phyloP scores from a whole-genome alignment of 2,113 vertebrate genomes.

The Pelvicachromis taeniatus region DNA sequence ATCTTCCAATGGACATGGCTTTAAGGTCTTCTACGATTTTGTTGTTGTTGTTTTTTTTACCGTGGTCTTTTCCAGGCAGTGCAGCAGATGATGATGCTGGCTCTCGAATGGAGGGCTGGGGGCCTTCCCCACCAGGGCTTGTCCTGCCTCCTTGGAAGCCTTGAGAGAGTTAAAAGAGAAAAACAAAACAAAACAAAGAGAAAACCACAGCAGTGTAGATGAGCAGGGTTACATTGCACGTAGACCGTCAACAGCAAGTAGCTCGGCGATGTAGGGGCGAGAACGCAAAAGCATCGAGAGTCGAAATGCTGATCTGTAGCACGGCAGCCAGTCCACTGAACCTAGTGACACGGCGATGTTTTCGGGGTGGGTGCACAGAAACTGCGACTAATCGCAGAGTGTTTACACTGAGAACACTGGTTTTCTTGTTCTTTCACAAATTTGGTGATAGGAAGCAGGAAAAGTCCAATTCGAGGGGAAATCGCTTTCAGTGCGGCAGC shows the following conservation, averaged over 20 bases:
- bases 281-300: conserved; percentile 43
- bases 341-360: conserved; percentile 29
- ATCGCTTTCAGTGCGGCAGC: conserved; percentile 44
- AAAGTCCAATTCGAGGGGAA: conserved; percentile 37
- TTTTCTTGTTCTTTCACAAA: conserved; percentile 9
- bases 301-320: conserved; percentile 64
- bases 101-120: conserved; percentile 89
- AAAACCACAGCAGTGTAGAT: conserved; percentile 6
- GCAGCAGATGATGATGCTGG: conserved; percentile 96
- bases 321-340: conserved; percentile 64
- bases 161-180: conserved; percentile 66
- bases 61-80: conserved; percentile 99
- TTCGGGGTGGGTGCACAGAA: conserved; percentile 40
- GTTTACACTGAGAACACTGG: conserved; percentile 19
- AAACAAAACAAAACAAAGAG: neutral
- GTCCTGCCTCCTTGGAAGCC: conserved; percentile 88
- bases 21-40: neutral
- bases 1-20: neutral
- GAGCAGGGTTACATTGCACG: neutral
- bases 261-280: conserved; percentile 43
- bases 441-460: conserved; percentile 20
- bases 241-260: conserved; percentile 32
- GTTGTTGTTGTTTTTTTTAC: conserved; percentile 67
- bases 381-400: conserved; percentile 10
- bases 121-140: conserved; percentile 85